Evolutionary conservation across 2,888 invertebrate genomes (phyloP).

Genomic region (Strigamia maritima): DNA sequence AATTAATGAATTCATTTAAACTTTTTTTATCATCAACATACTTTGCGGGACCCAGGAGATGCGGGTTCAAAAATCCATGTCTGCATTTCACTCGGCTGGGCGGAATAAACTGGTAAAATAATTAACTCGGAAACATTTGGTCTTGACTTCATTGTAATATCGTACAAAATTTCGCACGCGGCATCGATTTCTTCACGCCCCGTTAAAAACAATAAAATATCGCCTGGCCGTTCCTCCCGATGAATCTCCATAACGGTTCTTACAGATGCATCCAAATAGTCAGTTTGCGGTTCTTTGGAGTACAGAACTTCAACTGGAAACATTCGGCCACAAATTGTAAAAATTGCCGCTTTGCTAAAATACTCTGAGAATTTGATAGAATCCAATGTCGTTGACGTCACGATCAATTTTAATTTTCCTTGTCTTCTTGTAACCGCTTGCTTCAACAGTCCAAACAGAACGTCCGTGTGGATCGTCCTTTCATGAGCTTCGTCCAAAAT

Average conservation of each 20-base stretch:
- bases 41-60: conserved; percentile 90
- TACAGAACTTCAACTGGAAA: conserved; percentile 94
- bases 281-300: conserved; percentile 92
- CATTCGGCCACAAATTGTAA: conserved; percentile 93
- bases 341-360: conserved; percentile 98
- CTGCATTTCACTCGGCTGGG: conserved; percentile 94
- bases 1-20: too few species aligned
- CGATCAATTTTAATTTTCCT: conserved; percentile 91
- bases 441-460: conserved; percentile 89
- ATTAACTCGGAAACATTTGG: conserved; percentile 82
- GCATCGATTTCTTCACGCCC: conserved; percentile 99
- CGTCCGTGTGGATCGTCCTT: conserved; percentile 94
- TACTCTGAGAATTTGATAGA: conserved; percentile 94
- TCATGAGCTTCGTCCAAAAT: conserved; percentile 99
- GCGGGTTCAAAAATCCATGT: conserved; percentile 98
- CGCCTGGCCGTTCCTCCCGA: conserved; percentile 83
- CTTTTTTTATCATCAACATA: too few species aligned
- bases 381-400: conserved; percentile 99
- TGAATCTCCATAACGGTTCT: conserved; percentile 97
- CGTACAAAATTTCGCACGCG: conserved; percentile 69
- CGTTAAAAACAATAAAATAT: conserved; percentile 97
- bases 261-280: conserved; percentile 97
- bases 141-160: conserved; percentile 83
- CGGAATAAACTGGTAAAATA: conserved; percentile 97
- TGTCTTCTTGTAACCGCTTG: conserved; percentile 88